Percentiles rank a stretch among this genome's conserved stretches.
phyloP scores from a whole-genome alignment of 2,888 invertebrate species.

The Eristalis pertinax region DNA sequence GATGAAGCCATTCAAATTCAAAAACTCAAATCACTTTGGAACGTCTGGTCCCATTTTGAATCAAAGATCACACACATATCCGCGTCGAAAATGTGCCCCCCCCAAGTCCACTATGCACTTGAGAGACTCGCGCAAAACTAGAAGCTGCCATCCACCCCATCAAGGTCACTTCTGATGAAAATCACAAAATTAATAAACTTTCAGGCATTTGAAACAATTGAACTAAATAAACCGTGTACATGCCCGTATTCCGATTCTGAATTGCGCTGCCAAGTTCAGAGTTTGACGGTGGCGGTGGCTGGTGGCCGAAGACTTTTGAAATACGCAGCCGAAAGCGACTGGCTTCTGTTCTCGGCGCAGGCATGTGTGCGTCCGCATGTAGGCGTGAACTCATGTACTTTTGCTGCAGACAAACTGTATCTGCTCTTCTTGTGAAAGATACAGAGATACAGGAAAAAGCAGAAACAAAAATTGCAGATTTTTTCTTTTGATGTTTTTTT shows the following conservation, averaged over 20 bases:
- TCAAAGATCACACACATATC: not conserved
- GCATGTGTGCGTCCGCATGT: slow-evolving; percentile 3
- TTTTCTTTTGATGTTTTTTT: not conserved
- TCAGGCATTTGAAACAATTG: slow-evolving; percentile 36
- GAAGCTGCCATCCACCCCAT: slow-evolving; percentile 12
- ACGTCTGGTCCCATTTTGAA: not conserved
- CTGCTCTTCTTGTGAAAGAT: not conserved
- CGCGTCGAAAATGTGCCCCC: not conserved
- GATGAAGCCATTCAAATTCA: not conserved
- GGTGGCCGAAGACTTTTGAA: not conserved
- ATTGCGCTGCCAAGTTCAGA: slow-evolving; percentile 13
- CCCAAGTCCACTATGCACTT: slow-evolving; percentile 23
- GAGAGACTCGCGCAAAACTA: slow-evolving; percentile 36
- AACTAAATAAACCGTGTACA: slow-evolving; percentile 18
- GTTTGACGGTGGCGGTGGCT: not conserved
- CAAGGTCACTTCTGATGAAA: slow-evolving; percentile 26
- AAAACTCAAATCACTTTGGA: not conserved
- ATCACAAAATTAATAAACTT: slow-evolving; percentile 14
- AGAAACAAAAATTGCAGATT: too few species aligned
- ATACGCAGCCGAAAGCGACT: not conserved
- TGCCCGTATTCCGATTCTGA: not conserved
- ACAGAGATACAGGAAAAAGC: not conserved
- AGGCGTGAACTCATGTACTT: slow-evolving; percentile 43
- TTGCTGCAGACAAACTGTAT: not conserved
- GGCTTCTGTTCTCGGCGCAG: slow-evolving; percentile 3